Percentiles rank a stretch among this genome's conserved stretches.
Conservation (phyloP, 2,797 vertebrate species). For the Alcedo quadribrachys region DNA sequence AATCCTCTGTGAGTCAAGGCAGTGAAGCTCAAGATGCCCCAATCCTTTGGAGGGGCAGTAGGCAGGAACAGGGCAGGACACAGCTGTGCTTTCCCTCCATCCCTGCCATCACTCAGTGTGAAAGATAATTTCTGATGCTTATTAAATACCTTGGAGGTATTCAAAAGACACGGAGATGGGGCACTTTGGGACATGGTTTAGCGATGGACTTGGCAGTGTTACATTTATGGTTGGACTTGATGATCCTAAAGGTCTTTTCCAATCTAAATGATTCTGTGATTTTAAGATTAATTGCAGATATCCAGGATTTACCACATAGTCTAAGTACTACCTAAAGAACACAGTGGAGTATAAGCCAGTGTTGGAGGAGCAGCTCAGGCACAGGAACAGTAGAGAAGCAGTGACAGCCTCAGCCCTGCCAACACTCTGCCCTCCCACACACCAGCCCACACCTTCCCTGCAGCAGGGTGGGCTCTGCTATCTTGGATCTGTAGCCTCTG, state of each 20-base stretch:
- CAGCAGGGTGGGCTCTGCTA: fast-evolving
- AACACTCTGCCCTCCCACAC: fast-evolving
- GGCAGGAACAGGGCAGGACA: not conserved
- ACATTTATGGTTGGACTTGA: not conserved
- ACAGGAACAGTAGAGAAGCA: fast-evolving
- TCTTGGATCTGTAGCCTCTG: not conserved
- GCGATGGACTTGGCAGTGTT: not conserved
- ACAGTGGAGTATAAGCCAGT: fast-evolving
- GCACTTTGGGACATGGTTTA: not conserved
- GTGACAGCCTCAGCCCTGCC: not conserved
- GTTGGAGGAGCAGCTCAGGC: not conserved
- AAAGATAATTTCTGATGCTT: not conserved
- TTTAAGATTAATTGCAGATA: not conserved
- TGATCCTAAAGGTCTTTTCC: not conserved
- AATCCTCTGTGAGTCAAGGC: fast-evolving
- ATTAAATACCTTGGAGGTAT: not conserved
- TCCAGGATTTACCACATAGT: fast-evolving
- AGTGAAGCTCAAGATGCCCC: not conserved
- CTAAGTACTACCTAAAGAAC: not conserved
- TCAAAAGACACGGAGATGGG: not conserved
- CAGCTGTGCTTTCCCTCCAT: not conserved
- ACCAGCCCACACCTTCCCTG: not conserved
- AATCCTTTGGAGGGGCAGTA: not conserved
- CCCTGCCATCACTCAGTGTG: fast-evolving
- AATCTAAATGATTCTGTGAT: not conserved